Evolutionary conservation across 2,888 invertebrate genomes (phyloP).

Genomic region (Tetramorium bicarinatum): DNA sequence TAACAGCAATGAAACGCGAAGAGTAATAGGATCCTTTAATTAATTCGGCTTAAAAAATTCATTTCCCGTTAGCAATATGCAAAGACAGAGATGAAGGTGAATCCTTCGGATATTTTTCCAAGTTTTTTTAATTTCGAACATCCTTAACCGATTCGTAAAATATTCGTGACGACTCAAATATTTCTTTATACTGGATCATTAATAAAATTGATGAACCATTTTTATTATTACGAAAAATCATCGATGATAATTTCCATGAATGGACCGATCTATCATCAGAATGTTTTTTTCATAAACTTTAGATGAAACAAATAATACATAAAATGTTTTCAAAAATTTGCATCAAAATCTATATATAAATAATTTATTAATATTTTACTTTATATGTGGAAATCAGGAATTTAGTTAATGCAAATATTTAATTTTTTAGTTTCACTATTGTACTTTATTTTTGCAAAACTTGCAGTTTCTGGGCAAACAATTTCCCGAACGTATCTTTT

Average conservation of each 20-base stretch:
- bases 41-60: conserved; percentile 52
- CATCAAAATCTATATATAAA: background rate
- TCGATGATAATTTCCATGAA: conserved; percentile 62
- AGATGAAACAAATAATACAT: background rate
- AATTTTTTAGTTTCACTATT: background rate
- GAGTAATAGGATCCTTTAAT: conserved; percentile 44
- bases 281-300: conserved; percentile 64
- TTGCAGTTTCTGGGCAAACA: background rate
- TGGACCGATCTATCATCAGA: conserved; percentile 66
- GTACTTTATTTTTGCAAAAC: background rate
- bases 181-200: conserved; percentile 44
- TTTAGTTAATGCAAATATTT: background rate
- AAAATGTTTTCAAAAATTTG: background rate
- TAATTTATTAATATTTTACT: background rate
- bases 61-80: conserved; percentile 5
- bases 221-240: conserved; percentile 25
- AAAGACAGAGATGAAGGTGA: background rate
- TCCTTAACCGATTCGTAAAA: background rate
- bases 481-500: conserved; percentile 53
- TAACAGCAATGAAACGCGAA: conserved; percentile 31
- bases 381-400: background rate
- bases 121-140: background rate
- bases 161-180: conserved; percentile 25
- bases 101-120: conserved; percentile 9
- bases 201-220: background rate